A percentile compares a stretch with the other conserved stretches of the same genome.
These are phyloP conservation scores for Drosophila limbata DNA, from an alignment of 2,888 invertebrate genomes.

Conservation along the genomic window DNA sequence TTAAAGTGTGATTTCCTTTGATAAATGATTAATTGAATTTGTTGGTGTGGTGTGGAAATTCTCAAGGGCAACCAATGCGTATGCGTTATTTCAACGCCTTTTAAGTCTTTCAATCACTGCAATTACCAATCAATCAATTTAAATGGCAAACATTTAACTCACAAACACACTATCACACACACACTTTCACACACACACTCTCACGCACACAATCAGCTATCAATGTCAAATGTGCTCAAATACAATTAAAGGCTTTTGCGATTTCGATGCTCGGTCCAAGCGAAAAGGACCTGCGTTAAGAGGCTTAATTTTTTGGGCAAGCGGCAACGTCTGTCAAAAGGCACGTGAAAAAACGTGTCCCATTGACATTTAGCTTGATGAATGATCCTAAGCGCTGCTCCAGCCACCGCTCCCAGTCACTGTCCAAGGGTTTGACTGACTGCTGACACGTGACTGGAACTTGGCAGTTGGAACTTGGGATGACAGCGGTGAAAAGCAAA, in stretches of 20 bases:
- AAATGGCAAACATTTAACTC: slow-evolving; percentile 49
- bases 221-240: slow-evolving; percentile 71
- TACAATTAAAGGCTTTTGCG: slow-evolving; percentile 70
- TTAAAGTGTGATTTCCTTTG: not conserved
- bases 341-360: slow-evolving; percentile 80
- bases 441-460: slow-evolving; percentile 72
- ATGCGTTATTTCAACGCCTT: slow-evolving; percentile 22
- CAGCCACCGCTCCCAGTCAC: slow-evolving; percentile 35
- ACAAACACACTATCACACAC: slow-evolving; percentile 34
- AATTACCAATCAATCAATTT: slow-evolving; percentile 69
- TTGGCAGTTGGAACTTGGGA: not conserved
- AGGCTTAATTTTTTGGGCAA: slow-evolving; percentile 70
- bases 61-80: slow-evolving; percentile 3
- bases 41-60: not conserved
- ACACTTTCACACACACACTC: slow-evolving; percentile 32
- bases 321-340: slow-evolving; percentile 64
- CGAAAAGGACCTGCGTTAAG: slow-evolving; percentile 68
- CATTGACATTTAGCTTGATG: slow-evolving; percentile 79
- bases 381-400: slow-evolving; percentile 64
- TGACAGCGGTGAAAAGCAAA: slow-evolving; percentile 6
- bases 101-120: slow-evolving; percentile 42
- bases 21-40: slow-evolving; percentile 29
- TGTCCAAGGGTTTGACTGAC: slow-evolving; percentile 66
- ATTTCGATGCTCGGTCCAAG: slow-evolving; percentile 19
- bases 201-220: slow-evolving; percentile 45